Percentiles rank a stretch among this genome's conserved stretches.
Evolutionary conservation across 1,140 invertebrate species (phyloP).

Genomic region (Mizuhopecten yessoensis): DNA sequence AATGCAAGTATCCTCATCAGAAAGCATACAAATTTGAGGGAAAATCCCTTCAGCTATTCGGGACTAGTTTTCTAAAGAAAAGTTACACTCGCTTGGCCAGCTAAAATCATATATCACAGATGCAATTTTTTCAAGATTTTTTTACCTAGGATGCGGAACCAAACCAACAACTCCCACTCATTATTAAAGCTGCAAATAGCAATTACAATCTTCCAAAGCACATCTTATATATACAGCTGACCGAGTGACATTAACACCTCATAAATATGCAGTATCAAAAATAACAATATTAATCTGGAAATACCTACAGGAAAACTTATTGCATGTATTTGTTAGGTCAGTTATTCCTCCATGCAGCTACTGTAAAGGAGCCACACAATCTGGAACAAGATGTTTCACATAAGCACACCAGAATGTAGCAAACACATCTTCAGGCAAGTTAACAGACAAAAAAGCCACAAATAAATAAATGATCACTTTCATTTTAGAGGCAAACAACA

Average conservation of each 20-base stretch:
- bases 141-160: background rate
- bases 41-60: too few relatives aligned
- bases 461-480: background rate
- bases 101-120: too few relatives aligned
- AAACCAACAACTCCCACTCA: background rate
- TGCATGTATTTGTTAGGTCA: constrained; percentile 6
- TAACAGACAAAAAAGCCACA: background rate
- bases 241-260: background rate
- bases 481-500: background rate
- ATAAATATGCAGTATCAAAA: constrained; percentile 40
- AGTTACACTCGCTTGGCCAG: too few relatives aligned
- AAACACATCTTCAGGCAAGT: constrained; percentile 7
- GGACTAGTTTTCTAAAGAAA: too few relatives aligned
- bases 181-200: background rate
- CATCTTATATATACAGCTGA: background rate
- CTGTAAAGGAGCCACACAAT: background rate
- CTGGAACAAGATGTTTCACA: background rate
- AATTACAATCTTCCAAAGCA: background rate
- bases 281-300: constrained; percentile 39
- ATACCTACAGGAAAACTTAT: constrained; percentile 13
- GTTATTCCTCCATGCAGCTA: background rate
- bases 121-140: too few relatives aligned
- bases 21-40: too few relatives aligned
- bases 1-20: too few relatives aligned
- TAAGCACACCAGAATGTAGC: too few relatives aligned